Evolutionary conservation across 2,113 vertebrate genomes (phyloP).

Genomic region (Odontophorus gujanensis): DNA sequence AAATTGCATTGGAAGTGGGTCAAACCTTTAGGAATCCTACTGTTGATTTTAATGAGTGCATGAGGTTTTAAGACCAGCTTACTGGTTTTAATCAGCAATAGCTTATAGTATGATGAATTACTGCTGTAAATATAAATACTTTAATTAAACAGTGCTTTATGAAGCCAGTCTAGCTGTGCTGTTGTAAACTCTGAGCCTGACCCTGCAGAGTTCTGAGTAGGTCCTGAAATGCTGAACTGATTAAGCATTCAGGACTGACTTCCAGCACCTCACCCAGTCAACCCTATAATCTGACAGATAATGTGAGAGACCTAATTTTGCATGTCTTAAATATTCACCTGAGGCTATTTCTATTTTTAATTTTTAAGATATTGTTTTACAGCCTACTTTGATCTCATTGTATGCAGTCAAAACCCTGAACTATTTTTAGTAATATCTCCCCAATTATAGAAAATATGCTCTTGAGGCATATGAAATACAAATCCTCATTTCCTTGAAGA

Average conservation of each 20-base stretch:
- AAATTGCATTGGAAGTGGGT: conserved; percentile 50
- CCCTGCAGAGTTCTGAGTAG: not conserved
- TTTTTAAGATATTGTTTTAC: not conserved
- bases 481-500: not conserved
- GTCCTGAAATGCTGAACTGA: not conserved
- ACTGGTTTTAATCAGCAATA: conserved; percentile 63
- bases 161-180: not conserved
- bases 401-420: not conserved
- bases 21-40: conserved; percentile 46
- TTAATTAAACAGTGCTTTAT: conserved; percentile 40
- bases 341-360: not conserved
- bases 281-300: not conserved
- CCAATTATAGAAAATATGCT: not conserved
- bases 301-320: not conserved
- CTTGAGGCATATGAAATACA: not conserved
- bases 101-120: conserved; percentile 51
- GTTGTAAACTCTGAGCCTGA: not conserved
- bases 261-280: not conserved
- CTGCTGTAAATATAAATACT: conserved; percentile 6
- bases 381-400: not conserved
- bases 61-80: conserved; percentile 68
- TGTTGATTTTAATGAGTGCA: conserved; percentile 57
- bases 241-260: not conserved
- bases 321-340: not conserved
- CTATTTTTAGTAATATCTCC: not conserved